These are phyloP conservation scores for Pollachius pollachius DNA, from an alignment of 2,113 vertebrate genomes.

Conservation along the genomic window DNA sequence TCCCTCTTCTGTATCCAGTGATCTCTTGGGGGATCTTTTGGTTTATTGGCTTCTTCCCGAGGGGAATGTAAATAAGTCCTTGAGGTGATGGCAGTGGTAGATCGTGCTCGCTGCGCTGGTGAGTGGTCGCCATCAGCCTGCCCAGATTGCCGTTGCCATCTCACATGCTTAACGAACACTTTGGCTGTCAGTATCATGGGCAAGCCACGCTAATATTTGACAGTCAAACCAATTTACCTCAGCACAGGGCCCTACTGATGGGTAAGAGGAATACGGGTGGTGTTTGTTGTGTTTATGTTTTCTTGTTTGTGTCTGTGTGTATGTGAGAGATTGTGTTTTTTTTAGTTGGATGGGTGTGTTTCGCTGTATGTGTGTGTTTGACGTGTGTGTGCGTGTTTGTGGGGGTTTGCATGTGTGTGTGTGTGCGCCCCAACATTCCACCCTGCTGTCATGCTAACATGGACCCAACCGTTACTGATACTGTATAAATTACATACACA, in stretches of 20 bases:
- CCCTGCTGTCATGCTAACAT: no score
- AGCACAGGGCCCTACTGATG: no score
- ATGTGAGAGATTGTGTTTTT: no score
- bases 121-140: constrained; percentile 23
- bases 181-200: neutral
- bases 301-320: neutral
- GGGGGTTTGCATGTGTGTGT: neutral
- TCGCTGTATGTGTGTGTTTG: no score
- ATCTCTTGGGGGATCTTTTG: constrained; percentile 17
- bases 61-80: constrained; percentile 18
- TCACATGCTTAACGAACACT: constrained; percentile 4
- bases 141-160: constrained; percentile 25
- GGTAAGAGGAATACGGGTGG: neutral
- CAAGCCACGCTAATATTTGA: neutral
- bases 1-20: constrained; percentile 16
- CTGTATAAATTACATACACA: no score
- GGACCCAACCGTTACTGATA: no score
- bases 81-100: constrained; percentile 21
- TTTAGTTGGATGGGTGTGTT: no score
- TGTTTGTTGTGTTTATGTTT: neutral
- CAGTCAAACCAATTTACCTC: neutral
- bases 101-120: constrained; percentile 14
- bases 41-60: constrained; percentile 29
- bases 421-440: neutral
- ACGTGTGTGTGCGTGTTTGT: no score